Base-by-base conservation (phyloP, 2,888 invertebrate species). In the Cotesia congregata region DNA sequence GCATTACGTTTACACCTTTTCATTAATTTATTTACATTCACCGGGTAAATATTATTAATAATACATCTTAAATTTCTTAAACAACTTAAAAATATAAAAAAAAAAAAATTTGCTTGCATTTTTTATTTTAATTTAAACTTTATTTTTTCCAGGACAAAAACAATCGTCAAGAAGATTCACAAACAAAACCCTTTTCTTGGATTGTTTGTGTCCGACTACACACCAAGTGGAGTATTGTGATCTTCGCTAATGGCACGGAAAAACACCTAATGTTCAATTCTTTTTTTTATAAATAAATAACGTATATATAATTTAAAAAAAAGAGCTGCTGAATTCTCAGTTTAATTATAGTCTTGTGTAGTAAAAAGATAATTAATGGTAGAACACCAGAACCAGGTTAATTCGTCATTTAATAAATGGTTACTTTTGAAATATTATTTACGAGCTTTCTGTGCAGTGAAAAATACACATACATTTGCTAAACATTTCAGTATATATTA, bases 11-110 rank as follows among this genome's bases (percentile, higher is more conserved):
- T 77, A 78, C 76, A 72, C 79, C 72, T 77, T 76, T 74, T 68
- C 76, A 73, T 79, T 79, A 78, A 78, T 79, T 77, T 76, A 80
- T 79, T 79, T 79, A 80, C 68, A 60, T 30, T 65, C 69, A 76
- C 74, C 60, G 77, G 73, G 59, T 65, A 72, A 30, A 70, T 72
- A 73, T 59, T 72, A 41, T n/a, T 50, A 76, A 72, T 61, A 76
- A 74, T 20, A 59, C 70, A 40, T 62, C 67, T 62, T 75, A 67
- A 15, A 59, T 69, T 71, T 7, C 12, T 62, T 59, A 73, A 12
- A 4, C 50, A 12, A 12, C 50, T 30, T 4, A 30, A 30, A 30
- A 30, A 30, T 30, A 30, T 30, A 3, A 50, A 50, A 50, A 50
- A 50, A 50, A 50, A 50, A 50, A 12, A 0, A 50, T 4, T 12